Evolutionary conservation across 2,888 invertebrate genomes (phyloP).

Genomic region (Patella caerulea): DNA sequence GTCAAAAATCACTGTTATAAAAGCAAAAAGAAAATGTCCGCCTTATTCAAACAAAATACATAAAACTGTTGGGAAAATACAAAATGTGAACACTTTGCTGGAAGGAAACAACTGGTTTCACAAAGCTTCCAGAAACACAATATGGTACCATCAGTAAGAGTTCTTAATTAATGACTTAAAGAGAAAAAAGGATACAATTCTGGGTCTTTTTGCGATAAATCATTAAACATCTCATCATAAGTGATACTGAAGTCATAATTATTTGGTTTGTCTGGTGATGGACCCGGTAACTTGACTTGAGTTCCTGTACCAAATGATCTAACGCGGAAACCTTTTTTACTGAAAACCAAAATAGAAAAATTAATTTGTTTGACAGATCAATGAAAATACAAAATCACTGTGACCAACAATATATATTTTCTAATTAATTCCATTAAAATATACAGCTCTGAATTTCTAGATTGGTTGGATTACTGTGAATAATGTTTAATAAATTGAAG

Average conservation of each 20-base stretch:
- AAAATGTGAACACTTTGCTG: too few species aligned
- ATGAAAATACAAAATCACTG: not conserved
- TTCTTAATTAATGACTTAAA: too few species aligned
- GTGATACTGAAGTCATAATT: constrained; percentile 96
- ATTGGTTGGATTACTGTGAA: too few species aligned
- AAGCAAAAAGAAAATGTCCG: too few species aligned
- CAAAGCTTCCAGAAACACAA: too few species aligned
- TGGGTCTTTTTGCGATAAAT: constrained; percentile 90
- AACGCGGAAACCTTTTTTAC: constrained; percentile 96
- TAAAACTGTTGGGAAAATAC: too few species aligned
- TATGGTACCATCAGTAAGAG: too few species aligned
- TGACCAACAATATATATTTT: not conserved
- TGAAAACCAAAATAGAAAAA: constrained; percentile 67
- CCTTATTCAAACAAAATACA: too few species aligned
- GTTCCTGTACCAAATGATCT: constrained; percentile 83
- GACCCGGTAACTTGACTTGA: constrained; percentile 94
- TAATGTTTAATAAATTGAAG: too few species aligned
- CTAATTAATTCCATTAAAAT: not conserved
- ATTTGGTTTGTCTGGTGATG: constrained; percentile 91
- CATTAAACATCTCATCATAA: constrained; percentile 95
- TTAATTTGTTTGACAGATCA: not conserved
- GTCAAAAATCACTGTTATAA: too few species aligned
- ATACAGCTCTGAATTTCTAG: too few species aligned
- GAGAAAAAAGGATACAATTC: constrained; percentile 79
- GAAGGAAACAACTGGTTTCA: too few species aligned